Evolutionary conservation across 2,797 vertebrate genomes (phyloP).

Genomic region (Synanceia verrucosa): DNA sequence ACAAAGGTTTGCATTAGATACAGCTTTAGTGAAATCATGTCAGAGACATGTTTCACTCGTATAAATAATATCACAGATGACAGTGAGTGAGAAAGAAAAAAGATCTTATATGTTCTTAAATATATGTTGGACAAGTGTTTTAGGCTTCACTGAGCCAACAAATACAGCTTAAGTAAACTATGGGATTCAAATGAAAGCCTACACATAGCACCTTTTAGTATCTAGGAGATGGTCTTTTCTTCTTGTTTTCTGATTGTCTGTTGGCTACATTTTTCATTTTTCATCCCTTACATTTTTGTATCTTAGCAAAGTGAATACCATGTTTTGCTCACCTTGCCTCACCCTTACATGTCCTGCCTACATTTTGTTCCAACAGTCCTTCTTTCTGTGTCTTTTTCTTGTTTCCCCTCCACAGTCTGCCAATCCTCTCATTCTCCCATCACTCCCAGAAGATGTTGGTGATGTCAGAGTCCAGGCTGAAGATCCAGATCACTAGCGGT

Average conservation of each 20-base stretch:
- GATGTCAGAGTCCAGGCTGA: conserved; percentile 87
- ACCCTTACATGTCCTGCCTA: not conserved
- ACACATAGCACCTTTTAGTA: conserved; percentile 41
- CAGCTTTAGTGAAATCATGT: not conserved
- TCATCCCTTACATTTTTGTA: not conserved
- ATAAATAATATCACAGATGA: no score
- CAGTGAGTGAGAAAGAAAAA: no score
- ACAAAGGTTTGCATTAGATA: not conserved
- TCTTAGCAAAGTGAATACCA: no score
- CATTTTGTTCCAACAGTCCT: not conserved
- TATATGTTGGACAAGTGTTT: not conserved
- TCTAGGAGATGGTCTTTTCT: not conserved
- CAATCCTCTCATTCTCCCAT: not conserved
- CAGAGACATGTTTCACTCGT: not conserved
- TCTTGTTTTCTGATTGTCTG: conserved; percentile 58
- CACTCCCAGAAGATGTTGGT: conserved; percentile 84
- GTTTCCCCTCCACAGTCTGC: not conserved
- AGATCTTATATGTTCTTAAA: no score
- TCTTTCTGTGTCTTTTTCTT: not conserved
- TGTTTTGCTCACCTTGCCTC: not conserved
- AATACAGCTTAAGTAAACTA: not conserved
- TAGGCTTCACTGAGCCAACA: not conserved
- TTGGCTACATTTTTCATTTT: conserved; percentile 3
- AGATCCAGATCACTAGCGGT: conserved; percentile 83
- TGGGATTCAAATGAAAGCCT: not conserved